Percentiles rank a stretch among this genome's conserved stretches.
These are phyloP conservation scores for Poecilia velifera DNA, from an alignment of 2,797 vertebrate genomes.

Conservation along the genomic window DNA sequence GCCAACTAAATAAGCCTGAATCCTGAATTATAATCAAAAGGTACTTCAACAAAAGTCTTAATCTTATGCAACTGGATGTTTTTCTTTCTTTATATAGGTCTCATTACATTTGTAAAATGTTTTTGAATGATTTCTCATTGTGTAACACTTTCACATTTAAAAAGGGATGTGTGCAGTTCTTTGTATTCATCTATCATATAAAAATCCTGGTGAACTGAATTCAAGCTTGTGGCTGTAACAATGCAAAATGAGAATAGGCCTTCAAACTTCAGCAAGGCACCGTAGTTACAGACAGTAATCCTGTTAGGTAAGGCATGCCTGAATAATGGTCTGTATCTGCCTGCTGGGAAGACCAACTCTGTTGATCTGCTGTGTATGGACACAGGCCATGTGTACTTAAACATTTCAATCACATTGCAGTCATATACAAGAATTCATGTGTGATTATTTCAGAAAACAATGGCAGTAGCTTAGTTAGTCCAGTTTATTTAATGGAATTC, in stretches of 20 bases:
- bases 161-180: neutral
- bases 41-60: neutral
- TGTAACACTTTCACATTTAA: neutral
- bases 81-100: neutral
- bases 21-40: neutral
- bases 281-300: neutral
- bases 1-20: neutral
- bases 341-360: neutral
- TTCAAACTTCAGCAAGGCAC: neutral
- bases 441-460: constrained; percentile 8
- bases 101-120: neutral
- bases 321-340: constrained; percentile 6
- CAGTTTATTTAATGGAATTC: neutral
- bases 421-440: constrained; percentile 6
- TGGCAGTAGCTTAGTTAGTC: neutral
- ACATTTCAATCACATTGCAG: constrained; percentile 6
- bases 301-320: constrained; percentile 7
- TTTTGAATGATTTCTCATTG: neutral
- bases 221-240: neutral
- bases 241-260: neutral
- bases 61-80: neutral
- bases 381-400: neutral
- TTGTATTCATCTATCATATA: neutral
- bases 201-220: neutral
- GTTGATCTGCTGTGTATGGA: constrained; percentile 11